phyloP scores from a whole-genome alignment of 2,888 invertebrate genomes.

The Petrolisthes manimaculis region DNA sequence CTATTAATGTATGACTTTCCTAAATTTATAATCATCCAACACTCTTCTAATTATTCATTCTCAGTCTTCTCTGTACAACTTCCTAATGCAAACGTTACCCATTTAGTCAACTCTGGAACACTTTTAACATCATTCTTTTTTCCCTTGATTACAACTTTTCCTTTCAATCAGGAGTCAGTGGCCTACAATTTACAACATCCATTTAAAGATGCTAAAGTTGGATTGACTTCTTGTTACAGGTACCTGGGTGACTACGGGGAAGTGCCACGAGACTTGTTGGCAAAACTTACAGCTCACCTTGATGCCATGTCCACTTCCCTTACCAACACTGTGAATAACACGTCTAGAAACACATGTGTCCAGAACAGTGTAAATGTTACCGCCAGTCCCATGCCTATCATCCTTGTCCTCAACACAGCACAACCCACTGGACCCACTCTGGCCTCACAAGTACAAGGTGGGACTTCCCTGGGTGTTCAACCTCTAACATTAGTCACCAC shows the following conservation, averaged over 20 bases:
- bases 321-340: slow-evolving; percentile 17
- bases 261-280: slow-evolving; percentile 43
- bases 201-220: no score
- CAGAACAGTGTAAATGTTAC: slow-evolving; percentile 53
- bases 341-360: slow-evolving; percentile 71
- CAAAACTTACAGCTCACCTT: slow-evolving; percentile 41
- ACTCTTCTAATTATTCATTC: no score
- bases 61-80: no score
- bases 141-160: no score
- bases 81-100: no score
- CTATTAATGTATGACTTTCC: no score
- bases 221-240: not conserved
- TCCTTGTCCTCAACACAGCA: slow-evolving; percentile 48
- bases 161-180: no score
- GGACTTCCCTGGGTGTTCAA: slow-evolving; percentile 50
- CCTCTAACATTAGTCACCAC: slow-evolving; percentile 47
- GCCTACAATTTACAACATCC: no score
- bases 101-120: no score
- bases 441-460: slow-evolving; percentile 70
- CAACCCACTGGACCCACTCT: slow-evolving; percentile 68
- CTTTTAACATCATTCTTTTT: no score
- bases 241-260: slow-evolving; percentile 34
- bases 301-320: slow-evolving; percentile 35
- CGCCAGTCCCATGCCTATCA: slow-evolving; percentile 49
- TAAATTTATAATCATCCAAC: no score